These are phyloP conservation scores for Amiota minor DNA, from an alignment of 2,888 invertebrate species.

Conservation along the genomic window DNA sequence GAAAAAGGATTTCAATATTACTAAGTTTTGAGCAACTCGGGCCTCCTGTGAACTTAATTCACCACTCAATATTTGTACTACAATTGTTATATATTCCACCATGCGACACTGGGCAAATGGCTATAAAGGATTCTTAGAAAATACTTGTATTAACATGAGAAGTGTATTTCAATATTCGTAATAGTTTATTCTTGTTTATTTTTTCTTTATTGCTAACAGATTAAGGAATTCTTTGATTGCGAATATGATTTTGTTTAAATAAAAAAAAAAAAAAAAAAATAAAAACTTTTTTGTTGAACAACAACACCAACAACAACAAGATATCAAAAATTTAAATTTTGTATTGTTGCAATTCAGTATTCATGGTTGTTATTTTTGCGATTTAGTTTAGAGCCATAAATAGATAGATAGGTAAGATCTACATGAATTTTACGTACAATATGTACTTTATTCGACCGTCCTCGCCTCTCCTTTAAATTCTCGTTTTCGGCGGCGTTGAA, in stretches of 20 bases:
- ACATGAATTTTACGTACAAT: constrained; percentile 32
- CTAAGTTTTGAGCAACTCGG: too few relatives aligned
- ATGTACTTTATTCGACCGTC: constrained; percentile 36
- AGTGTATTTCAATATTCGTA: too few relatives aligned
- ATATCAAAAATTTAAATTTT: constrained; percentile 60
- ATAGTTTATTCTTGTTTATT: background rate
- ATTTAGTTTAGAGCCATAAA: constrained; percentile 54
- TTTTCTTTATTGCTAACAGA: constrained; percentile 2
- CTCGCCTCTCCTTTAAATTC: constrained; percentile 44
- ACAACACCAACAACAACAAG: background rate
- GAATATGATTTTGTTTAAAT: constrained; percentile 22
- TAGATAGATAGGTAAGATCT: background rate
- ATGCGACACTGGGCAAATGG: too few relatives aligned
- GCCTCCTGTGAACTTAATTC: too few relatives aligned
- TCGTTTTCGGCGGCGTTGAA: background rate
- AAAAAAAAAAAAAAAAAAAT: too few relatives aligned
- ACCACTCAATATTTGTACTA: too few relatives aligned
- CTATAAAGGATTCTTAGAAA: too few relatives aligned
- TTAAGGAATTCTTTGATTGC: constrained; percentile 26
- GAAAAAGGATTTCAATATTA: too few relatives aligned
- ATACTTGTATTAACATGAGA: too few relatives aligned
- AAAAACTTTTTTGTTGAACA: background rate
- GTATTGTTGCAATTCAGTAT: constrained; percentile 39
- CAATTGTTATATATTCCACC: too few relatives aligned
- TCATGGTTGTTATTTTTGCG: constrained; percentile 55